Percentiles rank a stretch among this genome's conserved stretches.
Evolutionary conservation across 2,113 vertebrate genomes (phyloP).

Genomic region (Neolamprologus caudopunctatus): DNA sequence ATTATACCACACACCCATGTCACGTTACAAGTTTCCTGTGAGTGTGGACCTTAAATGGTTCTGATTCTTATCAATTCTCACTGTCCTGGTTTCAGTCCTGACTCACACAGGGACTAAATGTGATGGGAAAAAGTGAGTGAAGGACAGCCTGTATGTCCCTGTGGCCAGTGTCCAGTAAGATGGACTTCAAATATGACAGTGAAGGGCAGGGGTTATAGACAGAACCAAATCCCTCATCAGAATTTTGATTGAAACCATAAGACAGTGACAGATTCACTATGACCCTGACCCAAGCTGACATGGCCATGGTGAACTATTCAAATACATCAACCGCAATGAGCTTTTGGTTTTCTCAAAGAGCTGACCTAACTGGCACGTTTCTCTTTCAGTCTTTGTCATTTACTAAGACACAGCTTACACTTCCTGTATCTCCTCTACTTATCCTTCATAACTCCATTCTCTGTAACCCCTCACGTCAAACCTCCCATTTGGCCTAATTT

Average conservation of each 20-base stretch:
- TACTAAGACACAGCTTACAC: not conserved
- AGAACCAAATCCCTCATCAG: constrained; percentile 54
- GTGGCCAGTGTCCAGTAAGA: not conserved
- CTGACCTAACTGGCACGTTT: constrained; percentile 9
- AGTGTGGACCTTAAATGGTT: not conserved
- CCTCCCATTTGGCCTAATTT: constrained; percentile 47
- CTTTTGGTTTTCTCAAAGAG: not conserved
- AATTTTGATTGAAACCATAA: constrained; percentile 59
- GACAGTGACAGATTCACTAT: constrained; percentile 45
- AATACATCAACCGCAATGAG: not conserved
- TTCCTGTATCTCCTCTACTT: not conserved
- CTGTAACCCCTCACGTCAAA: constrained; percentile 32
- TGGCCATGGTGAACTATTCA: constrained; percentile 8
- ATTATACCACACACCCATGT: not conserved
- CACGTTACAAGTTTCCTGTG: not conserved
- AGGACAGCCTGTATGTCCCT: not conserved
- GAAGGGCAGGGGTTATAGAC: constrained; percentile 33
- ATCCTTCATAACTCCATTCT: constrained; percentile 27
- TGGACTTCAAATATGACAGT: constrained; percentile 43
- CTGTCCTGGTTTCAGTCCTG: not conserved
- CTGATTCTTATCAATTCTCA: not conserved
- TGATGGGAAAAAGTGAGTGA: not conserved
- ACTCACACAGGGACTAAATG: not conserved
- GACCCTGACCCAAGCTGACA: constrained; percentile 54
- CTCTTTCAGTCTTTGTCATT: constrained; percentile 19